A percentile compares a stretch with the other conserved stretches of the same genome.
Evolutionary conservation across 2,888 invertebrate species (phyloP).

Genomic region (Amphipoea oculea): DNA sequence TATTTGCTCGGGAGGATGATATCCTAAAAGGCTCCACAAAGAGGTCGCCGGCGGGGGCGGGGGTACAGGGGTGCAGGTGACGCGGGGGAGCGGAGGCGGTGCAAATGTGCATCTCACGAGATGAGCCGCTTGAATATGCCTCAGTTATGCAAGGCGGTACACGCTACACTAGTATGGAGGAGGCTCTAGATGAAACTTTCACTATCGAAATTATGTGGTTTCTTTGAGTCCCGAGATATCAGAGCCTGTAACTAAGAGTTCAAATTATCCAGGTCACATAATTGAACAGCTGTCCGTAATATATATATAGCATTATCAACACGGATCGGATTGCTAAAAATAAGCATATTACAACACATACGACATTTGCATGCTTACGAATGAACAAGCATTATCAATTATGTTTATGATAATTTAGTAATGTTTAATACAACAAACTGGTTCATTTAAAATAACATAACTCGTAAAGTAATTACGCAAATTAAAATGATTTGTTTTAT

Average conservation of each 20-base stretch:
- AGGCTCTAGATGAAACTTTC: not conserved
- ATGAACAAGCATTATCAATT: conserved; percentile 15
- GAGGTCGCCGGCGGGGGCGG: conserved; percentile 67
- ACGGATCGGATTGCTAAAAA: not conserved
- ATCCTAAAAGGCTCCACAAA: conserved; percentile 76
- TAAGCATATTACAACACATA: not conserved
- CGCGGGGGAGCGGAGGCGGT: conserved; percentile 49
- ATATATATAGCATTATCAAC: not conserved
- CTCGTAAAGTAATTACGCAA: not conserved
- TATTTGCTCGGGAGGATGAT: conserved; percentile 66
- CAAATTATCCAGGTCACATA: not conserved
- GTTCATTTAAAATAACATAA: conserved; percentile 23
- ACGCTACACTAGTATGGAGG: conserved; percentile 32
- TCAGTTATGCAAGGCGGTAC: conserved; percentile 69
- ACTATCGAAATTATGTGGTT: not conserved
- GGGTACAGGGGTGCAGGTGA: conserved; percentile 4
- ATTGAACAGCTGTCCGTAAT: not conserved
- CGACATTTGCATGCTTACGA: not conserved
- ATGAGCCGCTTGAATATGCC: conserved; percentile 74
- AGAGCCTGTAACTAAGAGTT: not conserved
- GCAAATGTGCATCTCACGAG: conserved; percentile 82
- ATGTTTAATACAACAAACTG: conserved; percentile 12
- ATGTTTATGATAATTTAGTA: not conserved
- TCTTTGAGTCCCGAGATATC: not conserved
- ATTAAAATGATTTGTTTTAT: conserved; percentile 33